Percentiles rank a stretch among this genome's conserved stretches.
Evolutionary conservation across 2,113 vertebrate genomes (phyloP).

Genomic region (Sclerurus mexicanus): DNA sequence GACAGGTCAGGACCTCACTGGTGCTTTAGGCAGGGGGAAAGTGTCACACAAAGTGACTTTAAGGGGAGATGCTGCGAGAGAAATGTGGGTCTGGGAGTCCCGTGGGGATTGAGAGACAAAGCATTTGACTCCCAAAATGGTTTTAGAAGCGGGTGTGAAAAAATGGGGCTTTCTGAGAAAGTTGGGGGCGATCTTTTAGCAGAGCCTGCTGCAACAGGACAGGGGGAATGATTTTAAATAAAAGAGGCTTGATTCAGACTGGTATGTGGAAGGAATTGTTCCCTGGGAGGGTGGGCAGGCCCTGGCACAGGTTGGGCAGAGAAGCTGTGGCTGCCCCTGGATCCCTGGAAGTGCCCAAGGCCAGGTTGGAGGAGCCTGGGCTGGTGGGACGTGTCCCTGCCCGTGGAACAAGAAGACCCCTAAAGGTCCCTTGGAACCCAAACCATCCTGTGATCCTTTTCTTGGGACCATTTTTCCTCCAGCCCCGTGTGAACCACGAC

Average conservation of each 20-base stretch:
- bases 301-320: background rate
- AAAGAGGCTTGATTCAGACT: background rate
- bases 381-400: background rate
- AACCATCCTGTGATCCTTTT: background rate
- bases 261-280: background rate
- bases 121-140: rapidly evolving
- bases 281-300: rapidly evolving
- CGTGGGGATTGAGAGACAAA: background rate
- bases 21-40: background rate
- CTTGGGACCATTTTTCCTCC: background rate
- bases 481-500: background rate
- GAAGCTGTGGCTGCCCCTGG: background rate
- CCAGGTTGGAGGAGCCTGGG: background rate
- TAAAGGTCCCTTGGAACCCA: background rate
- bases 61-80: background rate
- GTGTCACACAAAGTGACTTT: background rate
- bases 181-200: background rate
- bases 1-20: background rate
- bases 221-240: background rate
- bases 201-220: background rate
- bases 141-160: background rate
- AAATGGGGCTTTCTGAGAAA: background rate
- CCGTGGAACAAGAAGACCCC: no score
- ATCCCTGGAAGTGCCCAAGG: background rate
- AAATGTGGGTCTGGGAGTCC: background rate